Evolutionary conservation across 2,113 vertebrate species (phyloP), one percentile per base, ranked within the genome.

Genomic region (Stigmatopora argus): DNA sequence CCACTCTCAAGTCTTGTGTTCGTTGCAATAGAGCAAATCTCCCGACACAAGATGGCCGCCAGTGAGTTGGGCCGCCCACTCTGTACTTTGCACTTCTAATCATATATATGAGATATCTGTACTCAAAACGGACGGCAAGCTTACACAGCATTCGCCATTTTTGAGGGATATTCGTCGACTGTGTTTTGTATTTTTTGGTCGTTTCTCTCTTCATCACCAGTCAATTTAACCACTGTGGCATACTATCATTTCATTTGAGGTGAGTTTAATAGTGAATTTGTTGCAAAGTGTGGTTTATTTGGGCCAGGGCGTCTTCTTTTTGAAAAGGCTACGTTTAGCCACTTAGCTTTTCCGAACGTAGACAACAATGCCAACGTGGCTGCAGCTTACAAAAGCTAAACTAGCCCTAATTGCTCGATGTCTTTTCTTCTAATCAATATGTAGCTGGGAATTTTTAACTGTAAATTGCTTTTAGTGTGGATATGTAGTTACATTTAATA

Each of bases 141-240:
- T 72, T 74, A 61, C 15, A 14, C 53, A 7, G 23, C 60, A 7
- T 1, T 77, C 86, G 85, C 85, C 86, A 88, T 88, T 66, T 88
- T 86, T 70, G 72, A 62, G 41, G n/a, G 51, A 59, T 4, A 41
- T 1, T 0, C 21, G 15, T 18, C 18, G 6, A 23, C 51, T 2
- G 0, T 2, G 2, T 15, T 64, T 72, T 56, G 13, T 14, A 31
- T 1, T 7, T 31, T 31, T 17, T 56, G 6, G 14, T 56, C 2
- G 7, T 31, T 15, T 56, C 15, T 14, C 13, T 56, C 14, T 14
- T 3, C 15, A 8, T 2, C 6, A 56, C 5, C 13, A 4, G 15
- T 31, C 3, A 31, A 56, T 2, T 31, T 15, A 31, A 56, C 13
- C 53, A 9, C 4, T 15, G 38, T 21, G 41, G 21, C 7, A 45